Evolutionary conservation across 2,113 vertebrate genomes (phyloP), one percentile per base, ranked within the genome.

Genomic region (Ameiurus melas): DNA sequence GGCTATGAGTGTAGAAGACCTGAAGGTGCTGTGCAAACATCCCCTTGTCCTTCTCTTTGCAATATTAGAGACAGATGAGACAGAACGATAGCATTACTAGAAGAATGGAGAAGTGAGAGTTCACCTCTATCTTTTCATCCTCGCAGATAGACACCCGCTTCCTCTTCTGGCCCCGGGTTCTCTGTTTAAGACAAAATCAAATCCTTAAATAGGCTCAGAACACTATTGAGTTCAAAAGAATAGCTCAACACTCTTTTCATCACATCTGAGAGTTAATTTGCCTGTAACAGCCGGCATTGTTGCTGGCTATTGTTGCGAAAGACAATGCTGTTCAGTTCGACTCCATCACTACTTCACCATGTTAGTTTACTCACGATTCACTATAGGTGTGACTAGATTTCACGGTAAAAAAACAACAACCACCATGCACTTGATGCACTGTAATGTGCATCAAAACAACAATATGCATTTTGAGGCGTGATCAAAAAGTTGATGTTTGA

Each of bases 141-240:
- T 99, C 98, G 62, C 96, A 96, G 90, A 97, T 93, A 88, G 97
- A 97, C 88, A 97, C 95, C 20, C 96, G 92, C 90, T 96, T 96
- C 93, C 98, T 95, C 94, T 99, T 99, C 94, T 98, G 96, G 89
- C 98, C 98, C 95, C 98, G 96, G 94, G 98, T 99, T 96, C 98
- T 97, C 98, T 99, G 94, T 85, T 47, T 55, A 70, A 81, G 33
- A 70, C 3, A 87, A 86, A 89, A 89, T 30, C n/a, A 85, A 17
- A 82, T 78, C 71, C 27, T 83, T 33, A 86, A 16, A 83, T 20
- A 73, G 85, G 58, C 47, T 19, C 39, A 2, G 53, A 87, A 73
- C 66, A 83, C 22, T 36, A 83, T 2, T 22, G 68, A 83, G 53
- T 64, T 33, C 25, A 77, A 51, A 36, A 73, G 57, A 77, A 83